These are phyloP conservation scores for Baccha elongata DNA, from an alignment of 2,888 invertebrate genomes.

Conservation along the genomic window DNA sequence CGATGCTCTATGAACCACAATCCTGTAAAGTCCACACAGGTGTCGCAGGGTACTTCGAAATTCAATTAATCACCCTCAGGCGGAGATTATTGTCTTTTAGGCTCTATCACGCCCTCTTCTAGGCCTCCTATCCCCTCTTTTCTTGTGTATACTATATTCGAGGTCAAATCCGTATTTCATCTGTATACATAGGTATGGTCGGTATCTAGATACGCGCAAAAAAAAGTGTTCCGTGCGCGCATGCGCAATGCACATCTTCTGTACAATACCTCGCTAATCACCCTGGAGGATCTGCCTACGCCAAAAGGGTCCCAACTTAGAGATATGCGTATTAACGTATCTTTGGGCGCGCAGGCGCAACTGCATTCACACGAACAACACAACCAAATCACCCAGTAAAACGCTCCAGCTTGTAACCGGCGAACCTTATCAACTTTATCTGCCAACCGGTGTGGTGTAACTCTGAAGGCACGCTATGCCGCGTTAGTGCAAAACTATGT, in stretches of 20 bases:
- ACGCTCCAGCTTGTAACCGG: conserved; percentile 62
- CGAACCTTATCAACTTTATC: conserved; percentile 72
- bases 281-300: conserved; percentile 44
- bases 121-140: neutral
- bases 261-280: conserved; percentile 43
- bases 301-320: conserved; percentile 52
- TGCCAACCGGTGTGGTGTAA: conserved; percentile 72
- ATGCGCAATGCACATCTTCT: conserved; percentile 2
- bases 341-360: conserved; percentile 40
- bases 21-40: conserved; percentile 44
- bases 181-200: neutral
- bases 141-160: conserved; percentile 20
- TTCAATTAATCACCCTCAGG: conserved; percentile 71
- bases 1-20: conserved; percentile 30
- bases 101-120: conserved; percentile 44
- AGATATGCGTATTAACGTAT: conserved; percentile 56
- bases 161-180: conserved; percentile 60
- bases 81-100: conserved; percentile 69
- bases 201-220: conserved; percentile 16
- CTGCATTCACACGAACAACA: conserved; percentile 54
- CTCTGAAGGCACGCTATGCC: conserved; percentile 66
- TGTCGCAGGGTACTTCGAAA: conserved; percentile 60
- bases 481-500: conserved; percentile 74
- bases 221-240: conserved; percentile 31
- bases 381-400: conserved; percentile 45